A percentile compares a stretch with the other conserved stretches of the same genome.
phyloP scores from a whole-genome alignment of 2,888 invertebrate species.

The Augochlorella aurata region DNA sequence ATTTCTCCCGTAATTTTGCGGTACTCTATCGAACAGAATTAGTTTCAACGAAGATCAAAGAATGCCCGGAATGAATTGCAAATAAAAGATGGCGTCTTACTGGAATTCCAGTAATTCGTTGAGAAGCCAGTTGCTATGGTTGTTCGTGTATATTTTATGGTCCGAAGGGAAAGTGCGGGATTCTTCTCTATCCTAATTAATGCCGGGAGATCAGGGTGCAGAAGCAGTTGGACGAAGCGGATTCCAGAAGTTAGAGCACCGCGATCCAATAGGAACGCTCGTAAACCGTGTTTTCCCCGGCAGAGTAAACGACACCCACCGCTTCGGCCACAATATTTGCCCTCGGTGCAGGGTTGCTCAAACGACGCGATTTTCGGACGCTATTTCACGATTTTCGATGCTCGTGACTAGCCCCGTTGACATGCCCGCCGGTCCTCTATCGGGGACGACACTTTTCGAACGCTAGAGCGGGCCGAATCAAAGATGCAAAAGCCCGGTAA shows the following conservation, averaged over 20 bases:
- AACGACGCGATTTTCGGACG: not conserved
- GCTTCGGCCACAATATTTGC: conserved; percentile 2
- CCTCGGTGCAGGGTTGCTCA: not conserved
- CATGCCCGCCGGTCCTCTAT: not conserved
- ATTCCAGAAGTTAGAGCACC: conserved; percentile 22
- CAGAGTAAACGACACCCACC: conserved; percentile 6
- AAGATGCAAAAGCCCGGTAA: no score
- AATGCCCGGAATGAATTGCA: no score
- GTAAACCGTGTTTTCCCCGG: conserved; percentile 1
- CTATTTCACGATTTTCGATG: not conserved
- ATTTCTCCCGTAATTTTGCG: no score
- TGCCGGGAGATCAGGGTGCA: not conserved
- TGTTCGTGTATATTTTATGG: no score
- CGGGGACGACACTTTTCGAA: no score
- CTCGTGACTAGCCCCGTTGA: not conserved
- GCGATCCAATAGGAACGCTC: not conserved
- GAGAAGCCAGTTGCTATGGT: no score
- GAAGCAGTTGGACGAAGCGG: conserved; percentile 48
- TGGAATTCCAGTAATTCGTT: no score
- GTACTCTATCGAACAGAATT: no score
- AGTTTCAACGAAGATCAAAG: no score
- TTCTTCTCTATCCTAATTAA: conserved; percentile 22
- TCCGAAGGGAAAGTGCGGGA: not conserved
- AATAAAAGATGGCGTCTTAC: no score
- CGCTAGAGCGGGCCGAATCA: no score